Percentiles rank a stretch among this genome's conserved stretches.
Evolutionary conservation across 2,797 vertebrate species (phyloP).

Genomic region (Myoxocephalus aenaeus): DNA sequence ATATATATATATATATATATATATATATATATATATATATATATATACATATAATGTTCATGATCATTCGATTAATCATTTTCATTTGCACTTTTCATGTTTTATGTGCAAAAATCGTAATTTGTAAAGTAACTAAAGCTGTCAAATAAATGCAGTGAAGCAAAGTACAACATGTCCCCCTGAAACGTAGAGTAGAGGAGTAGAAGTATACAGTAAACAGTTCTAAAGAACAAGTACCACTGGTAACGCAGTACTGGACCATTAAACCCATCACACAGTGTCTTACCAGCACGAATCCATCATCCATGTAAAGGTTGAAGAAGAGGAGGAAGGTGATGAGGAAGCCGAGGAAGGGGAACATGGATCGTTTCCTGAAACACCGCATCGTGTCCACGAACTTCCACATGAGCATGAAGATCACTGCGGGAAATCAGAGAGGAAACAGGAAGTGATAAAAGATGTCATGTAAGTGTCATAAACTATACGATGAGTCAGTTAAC

Average conservation of each 20-base stretch:
- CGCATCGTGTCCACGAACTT: conserved; percentile 95
- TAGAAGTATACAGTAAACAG: not conserved
- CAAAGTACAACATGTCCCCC: not conserved
- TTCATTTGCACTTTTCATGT: not conserved
- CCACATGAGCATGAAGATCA: conserved; percentile 83
- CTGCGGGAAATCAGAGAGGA: conserved; percentile 52
- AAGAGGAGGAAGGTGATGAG: conserved; percentile 92
- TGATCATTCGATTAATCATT: not conserved
- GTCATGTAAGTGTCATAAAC: not conserved
- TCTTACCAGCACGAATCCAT: conserved; percentile 93
- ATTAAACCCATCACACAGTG: not conserved
- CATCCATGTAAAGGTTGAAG: conserved; percentile 95
- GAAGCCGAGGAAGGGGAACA: conserved; percentile 91
- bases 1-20: no score
- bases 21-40: no score
- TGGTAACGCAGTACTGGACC: not conserved
- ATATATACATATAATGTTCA: not conserved
- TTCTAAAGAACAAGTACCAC: not conserved
- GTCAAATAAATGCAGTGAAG: not conserved
- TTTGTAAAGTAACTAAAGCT: not conserved
- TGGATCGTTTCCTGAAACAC: conserved; percentile 93
- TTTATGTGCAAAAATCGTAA: not conserved
- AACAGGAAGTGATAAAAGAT: conserved; percentile 1
- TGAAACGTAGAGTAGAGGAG: not conserved
- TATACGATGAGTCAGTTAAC: no score